A percentile compares a stretch with the other conserved stretches of the same genome.
Evolutionary conservation across 2,113 vertebrate species (phyloP).

Genomic region (Forbesichthys papilliferus): DNA sequence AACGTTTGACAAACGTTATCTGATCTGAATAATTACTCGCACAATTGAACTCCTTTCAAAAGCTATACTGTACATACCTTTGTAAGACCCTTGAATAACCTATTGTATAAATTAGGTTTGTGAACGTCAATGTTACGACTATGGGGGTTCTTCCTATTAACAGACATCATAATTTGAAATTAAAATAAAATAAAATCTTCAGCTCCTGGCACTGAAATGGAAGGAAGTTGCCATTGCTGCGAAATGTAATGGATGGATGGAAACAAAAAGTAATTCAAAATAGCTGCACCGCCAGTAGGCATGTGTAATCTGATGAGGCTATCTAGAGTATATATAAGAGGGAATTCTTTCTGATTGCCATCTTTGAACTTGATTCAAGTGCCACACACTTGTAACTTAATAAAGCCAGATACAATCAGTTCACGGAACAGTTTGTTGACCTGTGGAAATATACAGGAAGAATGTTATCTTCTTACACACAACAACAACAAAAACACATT

Average conservation of each 20-base stretch:
- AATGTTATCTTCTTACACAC: neutral
- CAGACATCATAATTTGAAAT: constrained; percentile 50
- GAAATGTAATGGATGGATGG: constrained; percentile 1
- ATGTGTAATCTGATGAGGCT: constrained; percentile 38
- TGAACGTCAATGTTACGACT: too few species aligned
- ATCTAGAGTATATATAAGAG: constrained; percentile 32
- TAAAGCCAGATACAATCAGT: constrained; percentile 1
- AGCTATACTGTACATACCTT: too few species aligned
- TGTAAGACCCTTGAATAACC: too few species aligned
- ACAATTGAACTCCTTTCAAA: neutral
- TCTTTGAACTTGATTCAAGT: constrained; percentile 44
- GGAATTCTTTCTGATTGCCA: constrained; percentile 26
- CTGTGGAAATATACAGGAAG: neutral
- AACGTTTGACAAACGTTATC: neutral
- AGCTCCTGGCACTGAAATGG: constrained; percentile 26
- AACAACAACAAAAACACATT: neutral
- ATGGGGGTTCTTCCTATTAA: too few species aligned
- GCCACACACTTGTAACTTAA: constrained; percentile 4
- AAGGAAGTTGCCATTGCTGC: constrained; percentile 9
- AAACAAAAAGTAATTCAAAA: constrained; percentile 23
- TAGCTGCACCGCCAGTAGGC: constrained; percentile 23
- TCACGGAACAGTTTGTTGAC: neutral
- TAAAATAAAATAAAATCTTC: constrained; percentile 33
- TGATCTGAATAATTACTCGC: neutral
- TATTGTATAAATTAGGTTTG: too few species aligned